phyloP scores from a whole-genome alignment of 2,113 vertebrate genomes.

The Xiphias gladius region DNA sequence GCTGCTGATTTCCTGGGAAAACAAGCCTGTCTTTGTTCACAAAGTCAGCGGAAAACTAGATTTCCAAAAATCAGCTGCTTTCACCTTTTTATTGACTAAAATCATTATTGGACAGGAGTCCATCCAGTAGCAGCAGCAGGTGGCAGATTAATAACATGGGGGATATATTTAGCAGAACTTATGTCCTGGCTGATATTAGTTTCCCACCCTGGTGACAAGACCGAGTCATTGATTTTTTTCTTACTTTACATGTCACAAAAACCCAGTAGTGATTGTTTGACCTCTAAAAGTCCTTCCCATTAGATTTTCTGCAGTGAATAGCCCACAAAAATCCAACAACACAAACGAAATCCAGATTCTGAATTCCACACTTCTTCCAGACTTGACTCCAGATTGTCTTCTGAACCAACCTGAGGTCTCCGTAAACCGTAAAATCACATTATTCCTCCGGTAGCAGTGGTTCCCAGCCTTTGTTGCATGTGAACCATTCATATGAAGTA shows the following conservation, averaged over 20 bases:
- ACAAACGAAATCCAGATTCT: conserved; percentile 2
- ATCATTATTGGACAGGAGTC: background rate
- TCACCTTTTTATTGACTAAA: background rate
- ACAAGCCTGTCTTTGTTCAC: conserved; percentile 38
- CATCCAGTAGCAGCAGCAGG: conserved; percentile 17
- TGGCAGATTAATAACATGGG: background rate
- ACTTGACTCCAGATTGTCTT: background rate
- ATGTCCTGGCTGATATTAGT: background rate
- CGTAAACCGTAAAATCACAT: background rate
- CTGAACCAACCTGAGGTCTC: background rate
- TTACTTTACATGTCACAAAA: conserved; percentile 42
- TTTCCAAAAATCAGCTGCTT: conserved; percentile 7
- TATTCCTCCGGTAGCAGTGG: background rate
- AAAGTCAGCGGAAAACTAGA: background rate
- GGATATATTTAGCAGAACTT: background rate
- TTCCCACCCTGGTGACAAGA: conserved; percentile 5
- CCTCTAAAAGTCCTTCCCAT: conserved; percentile 38
- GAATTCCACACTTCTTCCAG: background rate
- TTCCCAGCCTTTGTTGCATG: background rate
- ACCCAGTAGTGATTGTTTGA: conserved; percentile 35
- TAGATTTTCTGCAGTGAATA: background rate
- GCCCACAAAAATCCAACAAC: background rate
- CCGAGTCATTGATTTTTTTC: conserved; percentile 52
- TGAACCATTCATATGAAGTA: background rate
- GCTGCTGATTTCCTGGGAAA: background rate